Conservation (phyloP, 2,797 vertebrate species). For the Eospalax fontanierii region DNA sequence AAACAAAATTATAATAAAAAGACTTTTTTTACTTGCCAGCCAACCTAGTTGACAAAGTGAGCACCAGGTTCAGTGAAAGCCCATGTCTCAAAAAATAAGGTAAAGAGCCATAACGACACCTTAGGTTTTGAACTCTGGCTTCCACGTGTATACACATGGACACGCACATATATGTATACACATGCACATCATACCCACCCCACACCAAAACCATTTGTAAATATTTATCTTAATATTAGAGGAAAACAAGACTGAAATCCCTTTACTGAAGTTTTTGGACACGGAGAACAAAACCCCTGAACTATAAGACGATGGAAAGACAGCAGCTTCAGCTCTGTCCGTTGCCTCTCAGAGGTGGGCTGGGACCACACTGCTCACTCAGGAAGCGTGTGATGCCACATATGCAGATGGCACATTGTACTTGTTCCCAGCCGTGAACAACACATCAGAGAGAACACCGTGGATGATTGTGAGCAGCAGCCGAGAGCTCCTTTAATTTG, state of each 20-base stretch:
- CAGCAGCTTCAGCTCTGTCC: too few relatives aligned
- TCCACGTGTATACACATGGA: too few relatives aligned
- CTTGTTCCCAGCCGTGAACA: neutral
- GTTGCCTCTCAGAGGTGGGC: neutral
- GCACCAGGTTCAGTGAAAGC: too few relatives aligned
- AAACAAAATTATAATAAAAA: conserved; percentile 11
- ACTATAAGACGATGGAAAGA: neutral
- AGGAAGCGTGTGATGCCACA: neutral
- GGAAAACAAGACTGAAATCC: neutral
- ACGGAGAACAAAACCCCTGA: neutral
- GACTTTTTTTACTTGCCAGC: neutral
- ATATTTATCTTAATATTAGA: neutral
- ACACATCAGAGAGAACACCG: neutral
- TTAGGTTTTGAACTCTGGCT: too few relatives aligned
- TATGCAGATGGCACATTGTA: neutral
- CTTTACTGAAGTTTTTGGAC: neutral
- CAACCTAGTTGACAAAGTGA: too few relatives aligned
- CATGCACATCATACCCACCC: too few relatives aligned
- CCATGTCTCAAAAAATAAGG: too few relatives aligned
- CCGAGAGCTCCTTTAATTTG: neutral
- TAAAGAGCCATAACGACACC: too few relatives aligned
- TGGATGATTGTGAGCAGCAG: conserved; percentile 33
- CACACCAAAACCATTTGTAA: neutral
- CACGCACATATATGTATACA: too few relatives aligned
- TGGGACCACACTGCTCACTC: neutral